Percentiles rank a stretch among this genome's conserved stretches.
These are phyloP conservation scores for Molossus alvarezi DNA, from an alignment of 2,797 vertebrate species.

Conservation along the genomic window DNA sequence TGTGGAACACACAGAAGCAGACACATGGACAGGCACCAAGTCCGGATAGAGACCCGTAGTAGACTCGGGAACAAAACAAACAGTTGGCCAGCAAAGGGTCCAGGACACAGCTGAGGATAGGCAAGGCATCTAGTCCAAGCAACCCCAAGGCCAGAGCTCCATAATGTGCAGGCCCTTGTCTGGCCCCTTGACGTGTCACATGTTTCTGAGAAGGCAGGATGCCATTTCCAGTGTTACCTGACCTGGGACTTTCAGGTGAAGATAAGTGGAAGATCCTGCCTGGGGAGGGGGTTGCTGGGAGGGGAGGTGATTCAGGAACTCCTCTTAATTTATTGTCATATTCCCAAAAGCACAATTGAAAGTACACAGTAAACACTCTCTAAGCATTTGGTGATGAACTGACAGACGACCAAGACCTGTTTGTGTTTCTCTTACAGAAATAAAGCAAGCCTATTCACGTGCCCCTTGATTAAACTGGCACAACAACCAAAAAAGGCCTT, in stretches of 20 bases:
- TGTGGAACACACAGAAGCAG: neutral
- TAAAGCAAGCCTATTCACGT: neutral
- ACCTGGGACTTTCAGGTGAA: conserved; percentile 70
- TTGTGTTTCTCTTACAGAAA: neutral
- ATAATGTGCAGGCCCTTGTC: neutral
- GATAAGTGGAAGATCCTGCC: conserved; percentile 66
- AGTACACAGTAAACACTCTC: neutral
- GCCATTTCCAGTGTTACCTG: conserved; percentile 27
- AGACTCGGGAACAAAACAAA: neutral
- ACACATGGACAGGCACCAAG: neutral
- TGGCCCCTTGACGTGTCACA: neutral
- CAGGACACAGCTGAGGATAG: neutral
- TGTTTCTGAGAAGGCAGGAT: conserved; percentile 79
- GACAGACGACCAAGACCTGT: neutral
- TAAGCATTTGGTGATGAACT: neutral
- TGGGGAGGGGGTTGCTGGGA: neutral
- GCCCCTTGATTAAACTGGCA: neutral
- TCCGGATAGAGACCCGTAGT: neutral
- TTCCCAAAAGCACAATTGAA: neutral
- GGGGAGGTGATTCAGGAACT: neutral
- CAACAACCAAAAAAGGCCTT: neutral
- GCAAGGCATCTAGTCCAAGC: conserved; percentile 18
- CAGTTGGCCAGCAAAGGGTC: neutral
- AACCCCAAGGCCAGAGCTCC: conserved; percentile 40
- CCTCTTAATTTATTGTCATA: neutral